phyloP scores from a whole-genome alignment of 2,888 invertebrate species.

The Polydrusus cervinus region DNA sequence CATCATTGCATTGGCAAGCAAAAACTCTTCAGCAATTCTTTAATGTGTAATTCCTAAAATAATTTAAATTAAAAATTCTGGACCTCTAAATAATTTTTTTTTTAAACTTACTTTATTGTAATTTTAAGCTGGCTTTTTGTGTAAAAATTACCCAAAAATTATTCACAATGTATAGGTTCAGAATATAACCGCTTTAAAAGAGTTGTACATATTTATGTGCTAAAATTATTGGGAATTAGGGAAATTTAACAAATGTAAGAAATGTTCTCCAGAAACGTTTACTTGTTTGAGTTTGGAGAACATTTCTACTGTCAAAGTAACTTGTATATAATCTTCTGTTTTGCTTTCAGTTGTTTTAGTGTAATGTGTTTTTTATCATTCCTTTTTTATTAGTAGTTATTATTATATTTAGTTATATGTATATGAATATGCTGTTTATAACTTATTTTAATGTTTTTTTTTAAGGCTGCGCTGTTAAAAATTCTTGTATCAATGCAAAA shows the following conservation, averaged over 20 bases:
- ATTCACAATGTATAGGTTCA: constrained; percentile 36
- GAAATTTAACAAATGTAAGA: constrained; percentile 18
- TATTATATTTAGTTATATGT: constrained; percentile 40
- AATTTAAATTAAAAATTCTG: too few species aligned
- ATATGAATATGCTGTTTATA: constrained; percentile 42
- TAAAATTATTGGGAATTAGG: constrained; percentile 40
- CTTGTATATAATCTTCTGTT: constrained; percentile 48
- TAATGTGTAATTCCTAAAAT: too few species aligned
- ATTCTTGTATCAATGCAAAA: neutral
- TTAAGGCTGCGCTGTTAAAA: neutral
- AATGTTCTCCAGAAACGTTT: constrained; percentile 13
- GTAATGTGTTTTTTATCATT: constrained; percentile 48
- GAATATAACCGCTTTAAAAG: constrained; percentile 51
- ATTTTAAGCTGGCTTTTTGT: neutral
- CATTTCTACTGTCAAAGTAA: constrained; percentile 19
- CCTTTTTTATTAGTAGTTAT: constrained; percentile 43
- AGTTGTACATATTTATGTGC: constrained; percentile 54
- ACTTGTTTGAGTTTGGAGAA: constrained; percentile 25
- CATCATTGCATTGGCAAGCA: too few species aligned
- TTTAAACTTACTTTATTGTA: too few species aligned
- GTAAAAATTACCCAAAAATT: constrained; percentile 6
- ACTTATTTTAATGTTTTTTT: constrained; percentile 38
- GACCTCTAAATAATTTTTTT: too few species aligned
- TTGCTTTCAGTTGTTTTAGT: constrained; percentile 42
- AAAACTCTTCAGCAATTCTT: too few species aligned